phyloP scores from a whole-genome alignment of 2,797 vertebrate genomes.

The Enteromius viviparus region DNA sequence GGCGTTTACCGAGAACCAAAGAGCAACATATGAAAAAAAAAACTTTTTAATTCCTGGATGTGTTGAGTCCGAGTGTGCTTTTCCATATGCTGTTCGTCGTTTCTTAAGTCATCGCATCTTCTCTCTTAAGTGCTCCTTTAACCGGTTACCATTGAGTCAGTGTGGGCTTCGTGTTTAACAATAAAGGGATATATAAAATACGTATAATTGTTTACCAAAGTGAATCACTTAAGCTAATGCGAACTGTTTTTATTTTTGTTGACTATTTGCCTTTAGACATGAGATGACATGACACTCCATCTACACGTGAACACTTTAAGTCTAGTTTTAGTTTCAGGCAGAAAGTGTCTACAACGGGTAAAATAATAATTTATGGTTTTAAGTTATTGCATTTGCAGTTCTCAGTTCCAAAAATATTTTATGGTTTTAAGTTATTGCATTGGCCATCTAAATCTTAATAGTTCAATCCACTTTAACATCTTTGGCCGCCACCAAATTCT shows the following conservation, averaged over 20 bases:
- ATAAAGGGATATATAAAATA: neutral
- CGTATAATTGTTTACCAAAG: neutral
- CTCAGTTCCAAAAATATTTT: neutral
- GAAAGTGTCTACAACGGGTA: neutral
- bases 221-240: neutral
- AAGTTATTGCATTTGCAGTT: neutral
- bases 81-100: neutral
- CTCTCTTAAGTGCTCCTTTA: neutral
- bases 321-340: neutral
- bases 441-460: conserved; percentile 5
- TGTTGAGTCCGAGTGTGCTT: neutral
- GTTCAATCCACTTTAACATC: neutral
- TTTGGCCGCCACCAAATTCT: conserved; percentile 13
- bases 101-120: neutral
- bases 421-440: neutral
- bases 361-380: neutral
- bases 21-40: neutral
- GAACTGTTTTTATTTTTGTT: neutral
- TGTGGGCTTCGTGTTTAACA: neutral
- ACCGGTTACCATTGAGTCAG: neutral
- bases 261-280: neutral
- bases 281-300: neutral
- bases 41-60: neutral
- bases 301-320: neutral
- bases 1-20: conserved; percentile 17